Conservation (phyloP, 1,140 invertebrate genomes). For the Trypoxylus dichotomus region DNA sequence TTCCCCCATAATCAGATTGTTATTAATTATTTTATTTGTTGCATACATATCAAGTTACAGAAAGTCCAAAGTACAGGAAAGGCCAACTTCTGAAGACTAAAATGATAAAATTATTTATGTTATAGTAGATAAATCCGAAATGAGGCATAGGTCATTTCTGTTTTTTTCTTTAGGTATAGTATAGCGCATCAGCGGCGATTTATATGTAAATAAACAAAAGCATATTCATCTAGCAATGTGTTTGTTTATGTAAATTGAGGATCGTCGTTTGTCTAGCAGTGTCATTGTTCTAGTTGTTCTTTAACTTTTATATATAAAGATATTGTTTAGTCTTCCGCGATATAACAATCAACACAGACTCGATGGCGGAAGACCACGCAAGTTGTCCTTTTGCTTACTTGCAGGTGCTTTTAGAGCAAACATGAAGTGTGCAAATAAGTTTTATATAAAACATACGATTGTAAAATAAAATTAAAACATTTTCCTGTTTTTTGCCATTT, state of each 20-base stretch:
- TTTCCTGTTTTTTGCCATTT: no score
- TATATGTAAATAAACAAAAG: not conserved
- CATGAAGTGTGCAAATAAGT: no score
- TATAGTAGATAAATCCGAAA: not conserved
- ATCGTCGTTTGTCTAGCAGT: not conserved
- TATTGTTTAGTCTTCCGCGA: constrained; percentile 3
- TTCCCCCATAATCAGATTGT: not conserved
- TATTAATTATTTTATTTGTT: not conserved
- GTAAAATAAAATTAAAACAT: no score
- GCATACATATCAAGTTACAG: not conserved
- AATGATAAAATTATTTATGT: constrained; percentile 13
- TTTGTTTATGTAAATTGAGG: not conserved
- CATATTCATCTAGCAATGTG: not conserved
- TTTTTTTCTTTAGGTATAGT: not conserved
- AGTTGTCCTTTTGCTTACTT: not conserved
- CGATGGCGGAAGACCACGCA: not conserved
- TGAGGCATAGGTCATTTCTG: not conserved
- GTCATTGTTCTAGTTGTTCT: constrained; percentile 3
- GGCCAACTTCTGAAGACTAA: not conserved
- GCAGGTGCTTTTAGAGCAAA: no score
- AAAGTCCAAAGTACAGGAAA: constrained; percentile 8
- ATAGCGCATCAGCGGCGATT: not conserved
- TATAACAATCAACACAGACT: not conserved
- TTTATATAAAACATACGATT: no score
- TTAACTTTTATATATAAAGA: not conserved